phyloP scores from a whole-genome alignment of 2,888 invertebrate species.

The Acleris literana region DNA sequence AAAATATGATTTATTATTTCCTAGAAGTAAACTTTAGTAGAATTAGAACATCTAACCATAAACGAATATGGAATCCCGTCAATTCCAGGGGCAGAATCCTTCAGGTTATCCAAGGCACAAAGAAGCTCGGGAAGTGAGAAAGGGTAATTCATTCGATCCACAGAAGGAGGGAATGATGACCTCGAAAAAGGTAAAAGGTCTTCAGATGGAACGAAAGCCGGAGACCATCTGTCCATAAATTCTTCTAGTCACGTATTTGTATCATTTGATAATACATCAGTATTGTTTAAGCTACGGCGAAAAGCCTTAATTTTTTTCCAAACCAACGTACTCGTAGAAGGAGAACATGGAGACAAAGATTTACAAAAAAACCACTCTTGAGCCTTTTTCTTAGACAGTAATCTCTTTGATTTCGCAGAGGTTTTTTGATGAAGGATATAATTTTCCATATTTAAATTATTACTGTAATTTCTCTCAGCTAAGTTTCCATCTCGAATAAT shows the following conservation, averaged over 20 bases:
- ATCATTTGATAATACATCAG: too few species aligned
- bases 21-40: neutral
- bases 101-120: neutral
- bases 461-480: too few species aligned
- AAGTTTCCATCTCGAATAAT: too few species aligned
- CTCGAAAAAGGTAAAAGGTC: neutral
- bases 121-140: neutral
- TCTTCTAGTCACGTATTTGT: neutral
- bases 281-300: too few species aligned
- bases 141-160: neutral
- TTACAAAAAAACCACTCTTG: too few species aligned
- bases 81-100: neutral
- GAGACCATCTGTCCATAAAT: neutral
- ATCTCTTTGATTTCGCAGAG: too few species aligned
- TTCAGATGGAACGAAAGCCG: neutral
- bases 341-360: too few species aligned
- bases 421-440: too few species aligned
- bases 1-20: neutral
- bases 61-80: neutral
- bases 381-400: too few species aligned
- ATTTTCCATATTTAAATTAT: too few species aligned
- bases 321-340: neutral
- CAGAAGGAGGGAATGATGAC: neutral
- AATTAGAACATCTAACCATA: neutral
- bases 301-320: neutral